Conservation (phyloP, 2,113 vertebrate species). For the Melanostigma gelatinosum region DNA sequence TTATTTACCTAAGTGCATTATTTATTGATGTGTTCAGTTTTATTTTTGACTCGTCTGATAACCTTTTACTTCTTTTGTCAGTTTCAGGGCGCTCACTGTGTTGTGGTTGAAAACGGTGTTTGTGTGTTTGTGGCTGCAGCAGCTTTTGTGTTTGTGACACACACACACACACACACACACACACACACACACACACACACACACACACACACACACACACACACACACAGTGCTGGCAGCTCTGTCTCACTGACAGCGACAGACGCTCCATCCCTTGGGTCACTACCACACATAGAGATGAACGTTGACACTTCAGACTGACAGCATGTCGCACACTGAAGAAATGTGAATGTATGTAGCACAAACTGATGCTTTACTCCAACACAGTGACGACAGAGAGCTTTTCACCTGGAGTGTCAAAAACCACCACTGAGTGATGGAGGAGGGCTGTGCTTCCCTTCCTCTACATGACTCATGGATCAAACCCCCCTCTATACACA, state of each 20-base stretch:
- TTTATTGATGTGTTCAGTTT: not conserved
- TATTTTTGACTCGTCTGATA: not conserved
- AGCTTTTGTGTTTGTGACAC: constrained; percentile 36
- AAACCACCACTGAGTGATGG: constrained; percentile 21
- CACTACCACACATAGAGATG: constrained; percentile 11
- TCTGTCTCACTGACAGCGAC: constrained; percentile 5
- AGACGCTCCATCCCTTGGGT: constrained; percentile 3
- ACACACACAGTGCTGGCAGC: constrained; percentile 1
- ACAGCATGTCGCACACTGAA: constrained; percentile 44
- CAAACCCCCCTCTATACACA: not conserved
- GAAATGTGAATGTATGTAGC: constrained; percentile 46
- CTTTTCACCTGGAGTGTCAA: constrained; percentile 45
- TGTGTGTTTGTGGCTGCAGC: not conserved
- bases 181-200: constrained; percentile 22
- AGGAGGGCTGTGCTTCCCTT: constrained; percentile 32
- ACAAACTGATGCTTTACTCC: constrained; percentile 44
- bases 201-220: constrained; percentile 15
- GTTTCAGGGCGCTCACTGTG: not conserved
- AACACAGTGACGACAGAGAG: constrained; percentile 54
- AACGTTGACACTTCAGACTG: constrained; percentile 44
- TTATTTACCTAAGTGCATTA: not conserved
- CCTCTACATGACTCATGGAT: constrained; percentile 58
- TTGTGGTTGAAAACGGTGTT: not conserved
- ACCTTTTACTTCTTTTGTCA: not conserved
- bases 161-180: constrained; percentile 19